phyloP scores from a whole-genome alignment of 2,797 vertebrate genomes.

The Chiroxiphia lanceolata region DNA sequence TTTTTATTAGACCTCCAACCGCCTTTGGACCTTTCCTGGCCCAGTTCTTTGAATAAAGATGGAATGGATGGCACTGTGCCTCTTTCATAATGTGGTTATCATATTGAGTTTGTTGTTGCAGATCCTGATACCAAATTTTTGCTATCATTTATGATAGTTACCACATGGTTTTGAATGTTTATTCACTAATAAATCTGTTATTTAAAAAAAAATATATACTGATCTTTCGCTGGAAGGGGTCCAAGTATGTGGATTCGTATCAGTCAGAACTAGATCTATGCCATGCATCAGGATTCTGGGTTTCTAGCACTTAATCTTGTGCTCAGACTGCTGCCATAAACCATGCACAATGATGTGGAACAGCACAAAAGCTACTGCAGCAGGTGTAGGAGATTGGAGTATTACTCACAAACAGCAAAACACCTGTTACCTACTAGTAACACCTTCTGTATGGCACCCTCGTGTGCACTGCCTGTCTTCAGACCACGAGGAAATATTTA shows the following conservation, averaged over 20 bases:
- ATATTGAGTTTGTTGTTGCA: neutral
- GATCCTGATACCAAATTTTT: neutral
- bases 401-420: neutral
- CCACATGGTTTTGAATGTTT: neutral
- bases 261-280: neutral
- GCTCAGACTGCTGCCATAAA: neutral
- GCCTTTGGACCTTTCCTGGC: neutral
- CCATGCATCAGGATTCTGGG: neutral
- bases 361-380: neutral
- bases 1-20: neutral
- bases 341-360: neutral
- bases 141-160: neutral
- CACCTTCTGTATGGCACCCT: neutral
- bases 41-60: neutral
- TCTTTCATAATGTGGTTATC: neutral
- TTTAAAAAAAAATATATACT: accelerated
- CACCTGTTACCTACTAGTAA: no score
- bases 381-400: neutral
- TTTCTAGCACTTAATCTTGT: neutral
- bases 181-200: neutral
- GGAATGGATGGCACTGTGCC: neutral
- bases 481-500: neutral
- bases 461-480: neutral
- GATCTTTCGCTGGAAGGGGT: neutral
- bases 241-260: neutral